Conservation (phyloP, 2,113 vertebrate genomes). For the Rhinolophus sinicus region DNA sequence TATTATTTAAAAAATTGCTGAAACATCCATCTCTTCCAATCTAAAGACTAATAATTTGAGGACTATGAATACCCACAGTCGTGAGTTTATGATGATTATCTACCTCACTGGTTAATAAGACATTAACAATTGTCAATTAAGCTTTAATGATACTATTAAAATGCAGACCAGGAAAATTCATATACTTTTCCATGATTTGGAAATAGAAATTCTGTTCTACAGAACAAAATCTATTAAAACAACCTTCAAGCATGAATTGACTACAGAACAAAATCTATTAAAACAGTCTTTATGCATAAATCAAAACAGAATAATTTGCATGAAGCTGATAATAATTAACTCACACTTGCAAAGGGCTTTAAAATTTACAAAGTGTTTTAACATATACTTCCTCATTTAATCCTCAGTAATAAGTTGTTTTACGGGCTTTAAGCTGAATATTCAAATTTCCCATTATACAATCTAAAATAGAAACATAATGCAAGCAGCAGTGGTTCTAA, state of each 20-base stretch:
- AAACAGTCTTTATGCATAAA: constrained; percentile 46
- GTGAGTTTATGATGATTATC: constrained; percentile 46
- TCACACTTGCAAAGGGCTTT: neutral
- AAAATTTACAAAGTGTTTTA: constrained; percentile 58
- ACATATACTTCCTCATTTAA: neutral
- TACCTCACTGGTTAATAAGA: constrained; percentile 65
- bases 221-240: constrained; percentile 64
- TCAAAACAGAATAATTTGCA: constrained; percentile 62
- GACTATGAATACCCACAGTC: neutral
- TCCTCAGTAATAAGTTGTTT: constrained; percentile 32
- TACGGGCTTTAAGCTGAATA: neutral
- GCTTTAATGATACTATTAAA: constrained; percentile 73
- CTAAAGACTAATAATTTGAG: constrained; percentile 44
- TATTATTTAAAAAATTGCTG: constrained; percentile 22
- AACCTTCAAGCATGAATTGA: constrained; percentile 17
- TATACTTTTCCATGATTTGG: constrained; percentile 36
- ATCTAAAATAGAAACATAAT: constrained; percentile 27
- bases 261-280: constrained; percentile 51
- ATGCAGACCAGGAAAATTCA: constrained; percentile 67
- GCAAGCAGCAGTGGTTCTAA: neutral
- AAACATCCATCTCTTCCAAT: constrained; percentile 36
- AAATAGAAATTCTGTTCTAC: constrained; percentile 73
- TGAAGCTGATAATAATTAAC: constrained; percentile 62
- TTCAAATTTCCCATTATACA: neutral
- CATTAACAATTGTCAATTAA: constrained; percentile 69